These are phyloP conservation scores for Nothocercus nigrocapillus DNA, from an alignment of 2,113 vertebrate species.

Conservation along the genomic window DNA sequence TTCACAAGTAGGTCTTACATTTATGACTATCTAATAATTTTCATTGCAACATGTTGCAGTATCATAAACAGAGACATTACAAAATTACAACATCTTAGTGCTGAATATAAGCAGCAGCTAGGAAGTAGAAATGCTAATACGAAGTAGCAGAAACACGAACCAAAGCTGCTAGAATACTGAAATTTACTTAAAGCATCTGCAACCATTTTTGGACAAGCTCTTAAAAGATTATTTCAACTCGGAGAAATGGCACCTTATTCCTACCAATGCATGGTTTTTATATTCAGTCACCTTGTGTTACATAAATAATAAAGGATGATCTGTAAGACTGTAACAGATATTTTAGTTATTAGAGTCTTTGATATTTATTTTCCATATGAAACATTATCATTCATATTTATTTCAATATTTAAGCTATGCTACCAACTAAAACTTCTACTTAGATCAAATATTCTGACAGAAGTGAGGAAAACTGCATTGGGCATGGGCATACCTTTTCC, in stretches of 20 bases:
- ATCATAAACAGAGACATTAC: not conserved
- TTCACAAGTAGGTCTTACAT: not conserved
- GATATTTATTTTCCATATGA: slow-evolving; percentile 40
- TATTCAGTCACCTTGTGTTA: not conserved
- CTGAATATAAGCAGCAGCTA: not conserved
- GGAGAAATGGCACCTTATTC: slow-evolving; percentile 31
- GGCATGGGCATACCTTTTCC: not conserved
- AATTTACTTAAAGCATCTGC: slow-evolving; percentile 33
- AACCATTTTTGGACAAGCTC: slow-evolving; percentile 25
- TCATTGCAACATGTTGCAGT: not conserved
- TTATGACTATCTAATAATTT: slow-evolving; percentile 1
- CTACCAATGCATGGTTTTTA: slow-evolving; percentile 18
- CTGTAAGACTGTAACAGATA: slow-evolving; percentile 14
- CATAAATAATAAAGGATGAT: slow-evolving; percentile 38
- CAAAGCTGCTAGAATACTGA: slow-evolving; percentile 31
- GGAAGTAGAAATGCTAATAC: slow-evolving; percentile 15
- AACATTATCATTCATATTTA: not conserved
- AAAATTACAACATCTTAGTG: not conserved
- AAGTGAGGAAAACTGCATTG: not conserved
- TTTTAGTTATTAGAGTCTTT: not conserved
- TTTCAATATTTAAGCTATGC: slow-evolving; percentile 15
- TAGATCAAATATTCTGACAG: not conserved
- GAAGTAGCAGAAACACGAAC: not conserved
- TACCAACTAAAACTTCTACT: not conserved
- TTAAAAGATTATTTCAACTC: slow-evolving; percentile 48